Evolutionary conservation across 2,113 vertebrate genomes (phyloP).

Genomic region (Gallinago media): DNA sequence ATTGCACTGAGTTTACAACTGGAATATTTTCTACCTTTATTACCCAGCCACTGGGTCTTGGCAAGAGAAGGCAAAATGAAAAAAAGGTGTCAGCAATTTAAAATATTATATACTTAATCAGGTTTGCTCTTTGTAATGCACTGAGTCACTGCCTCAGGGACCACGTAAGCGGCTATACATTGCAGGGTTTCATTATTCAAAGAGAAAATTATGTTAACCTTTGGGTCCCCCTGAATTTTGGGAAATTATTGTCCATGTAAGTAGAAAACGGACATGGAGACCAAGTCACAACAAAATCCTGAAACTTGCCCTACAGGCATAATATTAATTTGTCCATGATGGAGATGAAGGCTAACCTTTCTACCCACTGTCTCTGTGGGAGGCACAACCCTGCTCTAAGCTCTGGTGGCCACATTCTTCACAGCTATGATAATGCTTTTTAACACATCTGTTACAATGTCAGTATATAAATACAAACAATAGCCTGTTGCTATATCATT

Average conservation of each 20-base stretch:
- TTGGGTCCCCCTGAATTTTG: constrained; percentile 15
- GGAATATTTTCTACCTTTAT: neutral
- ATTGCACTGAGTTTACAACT: neutral
- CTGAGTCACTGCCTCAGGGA: neutral
- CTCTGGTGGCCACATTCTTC: constrained; percentile 7
- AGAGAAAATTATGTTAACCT: constrained; percentile 39
- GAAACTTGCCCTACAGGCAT: constrained; percentile 20
- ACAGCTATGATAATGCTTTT: neutral
- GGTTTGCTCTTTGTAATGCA: neutral
- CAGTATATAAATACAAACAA: neutral
- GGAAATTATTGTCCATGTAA: constrained; percentile 51
- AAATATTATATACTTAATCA: constrained; percentile 6
- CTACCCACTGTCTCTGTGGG: constrained; percentile 7
- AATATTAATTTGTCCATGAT: constrained; percentile 30
- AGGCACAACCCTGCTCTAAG: neutral
- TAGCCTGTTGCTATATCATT: neutral
- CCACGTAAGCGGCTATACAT: neutral
- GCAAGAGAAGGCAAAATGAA: neutral
- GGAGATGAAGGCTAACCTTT: constrained; percentile 29
- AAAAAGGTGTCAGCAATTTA: neutral
- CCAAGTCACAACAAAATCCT: constrained; percentile 47
- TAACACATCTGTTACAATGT: neutral
- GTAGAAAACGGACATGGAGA: constrained; percentile 22
- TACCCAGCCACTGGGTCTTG: neutral
- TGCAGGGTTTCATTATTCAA: constrained; percentile 12